phyloP scores from a whole-genome alignment of 2,113 vertebrate species.

The Eolophus roseicapilla region DNA sequence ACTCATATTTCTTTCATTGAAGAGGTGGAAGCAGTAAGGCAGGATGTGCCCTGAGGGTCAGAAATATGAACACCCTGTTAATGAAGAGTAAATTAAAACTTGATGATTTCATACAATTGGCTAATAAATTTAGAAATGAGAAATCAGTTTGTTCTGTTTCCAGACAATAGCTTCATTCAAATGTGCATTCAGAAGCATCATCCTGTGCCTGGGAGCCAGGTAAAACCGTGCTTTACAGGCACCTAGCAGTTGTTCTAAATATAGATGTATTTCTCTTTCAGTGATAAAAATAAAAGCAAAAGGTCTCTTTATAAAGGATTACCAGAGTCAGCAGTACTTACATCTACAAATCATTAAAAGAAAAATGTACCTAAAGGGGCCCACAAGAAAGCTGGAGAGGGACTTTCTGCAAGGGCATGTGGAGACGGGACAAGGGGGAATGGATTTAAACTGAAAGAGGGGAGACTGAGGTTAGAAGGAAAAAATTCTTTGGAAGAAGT shows the following conservation, averaged over 20 bases:
- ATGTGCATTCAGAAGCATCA: background rate
- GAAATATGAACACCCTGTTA: background rate
- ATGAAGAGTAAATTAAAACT: slow-evolving; percentile 14
- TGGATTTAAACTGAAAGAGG: background rate
- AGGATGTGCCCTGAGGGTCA: background rate
- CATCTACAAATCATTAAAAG: background rate
- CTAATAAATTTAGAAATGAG: background rate
- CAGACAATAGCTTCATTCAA: background rate
- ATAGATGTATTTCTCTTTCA: background rate
- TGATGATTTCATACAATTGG: background rate
- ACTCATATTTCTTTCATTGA: background rate
- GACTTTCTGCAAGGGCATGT: background rate
- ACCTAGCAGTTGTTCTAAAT: background rate
- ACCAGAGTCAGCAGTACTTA: background rate
- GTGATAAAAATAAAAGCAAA: background rate
- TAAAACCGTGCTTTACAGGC: background rate
- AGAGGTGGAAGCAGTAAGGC: background rate
- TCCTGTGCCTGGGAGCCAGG: background rate
- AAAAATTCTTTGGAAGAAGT: background rate
- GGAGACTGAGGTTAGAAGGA: background rate
- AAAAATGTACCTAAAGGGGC: background rate
- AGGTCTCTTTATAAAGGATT: background rate
- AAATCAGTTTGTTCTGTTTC: slow-evolving; percentile 25
- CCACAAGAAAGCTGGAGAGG: background rate
- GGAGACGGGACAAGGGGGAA: background rate